Conservation (phyloP, 2,797 vertebrate genomes). For the Acrossocheilus fasciatus region DNA sequence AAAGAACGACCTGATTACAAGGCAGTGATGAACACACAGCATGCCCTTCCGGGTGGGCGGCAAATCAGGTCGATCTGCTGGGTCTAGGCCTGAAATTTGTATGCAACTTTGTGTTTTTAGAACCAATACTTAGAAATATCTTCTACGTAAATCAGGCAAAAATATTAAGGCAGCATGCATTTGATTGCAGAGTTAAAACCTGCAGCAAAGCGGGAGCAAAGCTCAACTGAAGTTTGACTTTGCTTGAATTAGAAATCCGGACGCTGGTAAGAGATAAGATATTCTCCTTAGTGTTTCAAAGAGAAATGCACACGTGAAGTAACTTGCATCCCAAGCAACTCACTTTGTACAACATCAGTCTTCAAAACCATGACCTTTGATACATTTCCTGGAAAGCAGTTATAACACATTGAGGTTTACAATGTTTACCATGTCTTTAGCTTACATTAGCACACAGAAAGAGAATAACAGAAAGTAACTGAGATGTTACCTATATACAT, state of each 20-base stretch:
- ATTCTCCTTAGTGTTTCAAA: not conserved
- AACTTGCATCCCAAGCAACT: not conserved
- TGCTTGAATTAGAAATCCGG: constrained; percentile 43
- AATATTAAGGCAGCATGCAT: no score
- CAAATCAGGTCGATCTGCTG: not conserved
- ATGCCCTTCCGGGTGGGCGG: not conserved
- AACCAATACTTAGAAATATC: not conserved
- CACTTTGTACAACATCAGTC: not conserved
- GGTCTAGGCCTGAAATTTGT: not conserved
- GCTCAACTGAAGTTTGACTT: constrained; percentile 59
- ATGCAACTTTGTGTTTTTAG: not conserved
- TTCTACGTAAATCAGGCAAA: not conserved
- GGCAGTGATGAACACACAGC: not conserved
- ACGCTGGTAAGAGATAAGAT: constrained; percentile 52
- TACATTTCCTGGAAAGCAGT: constrained; percentile 2
- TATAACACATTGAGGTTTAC: not conserved
- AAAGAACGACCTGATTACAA: constrained; percentile 57
- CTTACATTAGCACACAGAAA: not conserved
- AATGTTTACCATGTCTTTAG: not conserved
- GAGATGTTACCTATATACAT: not conserved
- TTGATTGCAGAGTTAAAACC: not conserved
- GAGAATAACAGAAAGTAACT: not conserved
- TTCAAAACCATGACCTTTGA: constrained; percentile 31
- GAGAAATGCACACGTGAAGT: not conserved
- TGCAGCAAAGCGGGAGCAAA: constrained; percentile 5